Percentiles rank a stretch among this genome's conserved stretches.
phyloP scores from a whole-genome alignment of 2,888 invertebrate species.

The Protophormia terraenovae region DNA sequence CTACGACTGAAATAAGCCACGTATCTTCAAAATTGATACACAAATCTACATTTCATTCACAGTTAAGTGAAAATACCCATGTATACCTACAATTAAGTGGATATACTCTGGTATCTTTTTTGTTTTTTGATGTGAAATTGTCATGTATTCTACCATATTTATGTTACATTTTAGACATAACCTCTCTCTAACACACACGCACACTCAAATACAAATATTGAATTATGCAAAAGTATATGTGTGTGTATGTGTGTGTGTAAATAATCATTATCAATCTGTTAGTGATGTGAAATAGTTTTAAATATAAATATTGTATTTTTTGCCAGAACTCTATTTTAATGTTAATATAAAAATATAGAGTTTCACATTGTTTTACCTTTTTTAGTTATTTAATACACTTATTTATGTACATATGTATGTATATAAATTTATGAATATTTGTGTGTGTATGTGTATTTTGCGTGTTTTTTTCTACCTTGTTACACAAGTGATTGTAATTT shows the following conservation, averaged over 20 bases:
- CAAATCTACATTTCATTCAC: no score
- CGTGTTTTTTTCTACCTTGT: constrained; percentile 41
- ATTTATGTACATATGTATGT: not conserved
- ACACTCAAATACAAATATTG: not conserved
- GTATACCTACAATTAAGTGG: no score
- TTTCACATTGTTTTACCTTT: not conserved
- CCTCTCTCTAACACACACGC: not conserved
- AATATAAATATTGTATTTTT: no score
- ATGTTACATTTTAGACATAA: not conserved
- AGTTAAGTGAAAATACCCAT: no score
- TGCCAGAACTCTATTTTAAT: no score
- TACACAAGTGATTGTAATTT: constrained; percentile 64
- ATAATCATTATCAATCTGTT: constrained; percentile 52
- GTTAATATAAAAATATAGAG: not conserved
- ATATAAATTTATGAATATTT: not conserved
- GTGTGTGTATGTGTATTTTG: not conserved
- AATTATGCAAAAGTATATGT: not conserved
- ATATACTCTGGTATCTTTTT: no score
- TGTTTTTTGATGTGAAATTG: not conserved
- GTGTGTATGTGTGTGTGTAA: constrained; percentile 8
- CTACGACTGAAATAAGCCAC: no score
- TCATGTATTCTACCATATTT: not conserved
- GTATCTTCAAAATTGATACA: no score
- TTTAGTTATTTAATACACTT: no score
- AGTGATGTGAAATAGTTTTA: not conserved